Conservation (phyloP, 2,113 vertebrate genomes). For the Meles meles region DNA sequence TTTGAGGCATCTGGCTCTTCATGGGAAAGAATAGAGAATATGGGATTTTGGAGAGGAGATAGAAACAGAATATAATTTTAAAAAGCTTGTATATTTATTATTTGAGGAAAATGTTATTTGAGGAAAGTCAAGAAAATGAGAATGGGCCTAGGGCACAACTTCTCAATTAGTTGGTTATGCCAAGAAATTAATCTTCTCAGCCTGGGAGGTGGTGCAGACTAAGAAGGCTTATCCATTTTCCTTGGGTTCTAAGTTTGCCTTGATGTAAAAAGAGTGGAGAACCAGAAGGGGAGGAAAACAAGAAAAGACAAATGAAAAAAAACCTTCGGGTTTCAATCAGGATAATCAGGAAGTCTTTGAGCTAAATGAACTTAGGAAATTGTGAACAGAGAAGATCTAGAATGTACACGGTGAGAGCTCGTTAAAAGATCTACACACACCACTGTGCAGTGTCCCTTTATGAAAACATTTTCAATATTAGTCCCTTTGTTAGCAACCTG, state of each 20-base stretch:
- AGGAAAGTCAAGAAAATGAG: background rate
- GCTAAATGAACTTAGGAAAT: background rate
- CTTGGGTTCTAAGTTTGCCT: background rate
- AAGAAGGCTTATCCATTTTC: background rate
- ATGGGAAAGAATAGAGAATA: background rate
- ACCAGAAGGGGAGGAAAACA: background rate
- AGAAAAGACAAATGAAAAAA: background rate
- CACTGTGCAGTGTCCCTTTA: background rate
- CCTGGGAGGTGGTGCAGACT: background rate
- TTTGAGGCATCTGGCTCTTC: background rate
- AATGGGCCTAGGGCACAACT: background rate
- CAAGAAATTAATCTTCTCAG: background rate
- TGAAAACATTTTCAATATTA: background rate
- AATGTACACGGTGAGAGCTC: background rate
- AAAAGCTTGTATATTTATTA: too few species aligned
- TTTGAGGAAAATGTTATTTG: background rate
- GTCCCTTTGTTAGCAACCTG: background rate
- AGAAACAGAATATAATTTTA: background rate
- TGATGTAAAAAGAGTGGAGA: background rate
- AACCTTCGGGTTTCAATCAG: background rate
- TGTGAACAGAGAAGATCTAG: background rate
- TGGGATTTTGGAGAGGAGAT: background rate
- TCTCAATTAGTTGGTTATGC: background rate
- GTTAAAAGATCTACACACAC: background rate
- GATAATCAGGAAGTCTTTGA: background rate